phyloP scores from a whole-genome alignment of 2,888 invertebrate genomes.

The Ophioninae sp. region DNA sequence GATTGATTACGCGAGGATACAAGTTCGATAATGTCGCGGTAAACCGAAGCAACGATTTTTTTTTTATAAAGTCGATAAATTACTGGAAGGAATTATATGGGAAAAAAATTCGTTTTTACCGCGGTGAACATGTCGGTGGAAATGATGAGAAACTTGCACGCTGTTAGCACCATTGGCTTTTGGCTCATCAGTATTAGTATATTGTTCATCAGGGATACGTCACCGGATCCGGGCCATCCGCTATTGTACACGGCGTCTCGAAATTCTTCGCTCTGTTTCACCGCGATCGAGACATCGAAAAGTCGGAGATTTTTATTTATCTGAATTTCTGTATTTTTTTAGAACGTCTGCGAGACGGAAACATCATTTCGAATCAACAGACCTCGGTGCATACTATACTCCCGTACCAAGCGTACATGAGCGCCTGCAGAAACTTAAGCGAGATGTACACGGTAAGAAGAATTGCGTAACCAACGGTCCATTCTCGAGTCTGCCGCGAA shows the following conservation, averaged over 20 bases:
- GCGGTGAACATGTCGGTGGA: conserved; percentile 68
- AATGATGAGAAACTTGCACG: conserved; percentile 63
- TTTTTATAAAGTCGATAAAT: no score
- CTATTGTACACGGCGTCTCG: conserved; percentile 66
- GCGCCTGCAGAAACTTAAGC: conserved; percentile 59
- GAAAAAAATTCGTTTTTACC: conserved; percentile 52
- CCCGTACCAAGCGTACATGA: conserved; percentile 64
- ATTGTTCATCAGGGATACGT: conserved; percentile 61
- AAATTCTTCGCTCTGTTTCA: conserved; percentile 66
- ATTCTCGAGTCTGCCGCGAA: conserved; percentile 39
- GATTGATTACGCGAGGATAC: no score
- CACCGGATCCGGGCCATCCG: conserved; percentile 64
- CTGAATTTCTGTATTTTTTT: neutral
- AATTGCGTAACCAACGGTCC: conserved; percentile 50
- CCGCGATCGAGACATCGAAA: neutral
- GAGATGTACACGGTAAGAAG: conserved; percentile 50
- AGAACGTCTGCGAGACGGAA: no score
- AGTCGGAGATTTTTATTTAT: neutral
- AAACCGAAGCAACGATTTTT: no score
- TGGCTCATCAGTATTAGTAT: conserved; percentile 66
- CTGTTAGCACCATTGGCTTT: conserved; percentile 66
- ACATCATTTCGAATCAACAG: conserved; percentile 1
- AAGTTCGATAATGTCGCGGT: no score
- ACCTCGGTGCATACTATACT: conserved; percentile 57
- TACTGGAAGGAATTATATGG: neutral